phyloP scores from a whole-genome alignment of 2,113 vertebrate species.

The Piprites chloris region DNA sequence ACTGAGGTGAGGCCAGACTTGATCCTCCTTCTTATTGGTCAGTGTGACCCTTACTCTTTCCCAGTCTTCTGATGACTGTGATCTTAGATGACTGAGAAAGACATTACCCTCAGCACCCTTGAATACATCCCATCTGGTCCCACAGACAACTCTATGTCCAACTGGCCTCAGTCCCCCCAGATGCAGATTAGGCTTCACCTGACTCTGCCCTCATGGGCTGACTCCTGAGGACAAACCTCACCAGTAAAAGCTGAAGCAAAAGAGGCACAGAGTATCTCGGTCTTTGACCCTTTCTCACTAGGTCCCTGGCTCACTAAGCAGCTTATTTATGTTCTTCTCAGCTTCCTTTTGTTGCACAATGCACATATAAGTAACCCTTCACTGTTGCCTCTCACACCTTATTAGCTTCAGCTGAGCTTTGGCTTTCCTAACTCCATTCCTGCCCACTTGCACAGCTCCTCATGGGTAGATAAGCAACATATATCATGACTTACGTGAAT shows the following conservation, averaged over 20 bases:
- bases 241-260: background rate
- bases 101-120: background rate
- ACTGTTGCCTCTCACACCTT: background rate
- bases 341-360: background rate
- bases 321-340: rapidly evolving
- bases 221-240: background rate
- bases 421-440: background rate
- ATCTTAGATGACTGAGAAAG: background rate
- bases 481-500: background rate
- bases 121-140: background rate
- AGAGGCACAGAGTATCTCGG: rapidly evolving
- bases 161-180: background rate
- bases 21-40: background rate
- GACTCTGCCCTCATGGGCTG: background rate
- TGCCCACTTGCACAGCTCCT: background rate
- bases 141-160: background rate
- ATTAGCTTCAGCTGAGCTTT: background rate
- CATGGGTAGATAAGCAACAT: background rate
- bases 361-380: background rate
- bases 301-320: background rate
- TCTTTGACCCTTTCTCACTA: background rate
- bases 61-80: background rate
- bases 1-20: background rate
- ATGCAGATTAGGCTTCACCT: background rate
- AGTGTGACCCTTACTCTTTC: background rate